Percentiles rank a stretch among this genome's conserved stretches.
Evolutionary conservation across 2,888 invertebrate species (phyloP).

Genomic region (Chrysolina oricalcia): DNA sequence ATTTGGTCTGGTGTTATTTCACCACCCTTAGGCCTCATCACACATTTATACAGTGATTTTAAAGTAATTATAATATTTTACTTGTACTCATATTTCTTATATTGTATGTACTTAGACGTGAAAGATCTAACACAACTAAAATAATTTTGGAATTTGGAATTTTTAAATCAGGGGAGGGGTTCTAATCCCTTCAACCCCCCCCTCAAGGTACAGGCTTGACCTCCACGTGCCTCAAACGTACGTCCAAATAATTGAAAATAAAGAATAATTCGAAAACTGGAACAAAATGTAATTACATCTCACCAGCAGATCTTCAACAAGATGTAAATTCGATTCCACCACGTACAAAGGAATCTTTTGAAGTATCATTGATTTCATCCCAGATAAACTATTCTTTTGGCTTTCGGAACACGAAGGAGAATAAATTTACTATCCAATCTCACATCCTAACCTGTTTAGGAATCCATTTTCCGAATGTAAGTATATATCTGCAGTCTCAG

Average conservation of each 20-base stretch:
- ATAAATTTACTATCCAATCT: slow-evolving; percentile 3
- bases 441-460: not conserved
- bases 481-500: slow-evolving; percentile 7
- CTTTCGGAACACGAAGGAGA: not conserved
- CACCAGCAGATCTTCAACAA: not conserved
- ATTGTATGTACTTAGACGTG: too few species aligned
- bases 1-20: too few species aligned
- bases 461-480: slow-evolving; percentile 1
- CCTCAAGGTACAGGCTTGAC: too few species aligned
- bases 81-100: too few species aligned
- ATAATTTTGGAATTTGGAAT: too few species aligned
- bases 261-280: not conserved
- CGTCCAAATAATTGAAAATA: not conserved
- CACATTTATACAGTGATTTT: too few species aligned
- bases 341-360: not conserved
- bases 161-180: too few species aligned
- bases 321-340: not conserved
- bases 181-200: too few species aligned
- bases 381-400: not conserved
- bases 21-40: too few species aligned
- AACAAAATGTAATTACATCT: not conserved
- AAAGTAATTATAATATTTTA: too few species aligned
- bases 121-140: too few species aligned
- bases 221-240: too few species aligned
- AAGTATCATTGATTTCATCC: slow-evolving; percentile 2